Conservation (phyloP, 2,888 invertebrate species). For the Athrips mouffetella region DNA sequence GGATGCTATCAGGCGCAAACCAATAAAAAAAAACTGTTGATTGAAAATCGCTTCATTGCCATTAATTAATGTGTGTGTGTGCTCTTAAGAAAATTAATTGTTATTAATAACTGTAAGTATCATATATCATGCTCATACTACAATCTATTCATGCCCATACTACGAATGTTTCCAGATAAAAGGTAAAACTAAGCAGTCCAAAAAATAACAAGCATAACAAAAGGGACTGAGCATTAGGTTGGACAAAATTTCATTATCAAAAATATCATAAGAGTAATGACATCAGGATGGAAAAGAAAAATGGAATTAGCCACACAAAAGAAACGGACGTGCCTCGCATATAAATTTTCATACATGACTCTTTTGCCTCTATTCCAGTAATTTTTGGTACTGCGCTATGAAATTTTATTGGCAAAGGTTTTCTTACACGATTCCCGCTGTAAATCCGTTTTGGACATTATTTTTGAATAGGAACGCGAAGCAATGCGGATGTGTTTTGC, state of each 20-base stretch:
- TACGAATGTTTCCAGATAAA: neutral
- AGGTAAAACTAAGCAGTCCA: too few species aligned
- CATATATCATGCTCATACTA: too few species aligned
- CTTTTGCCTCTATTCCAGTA: slow-evolving; percentile 20
- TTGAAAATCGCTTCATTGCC: too few species aligned
- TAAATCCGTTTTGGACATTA: slow-evolving; percentile 6
- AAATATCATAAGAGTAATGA: slow-evolving; percentile 13
- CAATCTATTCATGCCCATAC: too few species aligned
- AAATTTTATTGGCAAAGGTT: slow-evolving; percentile 13
- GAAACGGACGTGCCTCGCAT: slow-evolving; percentile 22
- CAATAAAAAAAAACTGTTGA: too few species aligned
- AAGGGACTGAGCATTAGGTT: neutral
- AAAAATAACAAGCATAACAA: neutral
- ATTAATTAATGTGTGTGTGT: too few species aligned
- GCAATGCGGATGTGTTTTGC: too few species aligned
- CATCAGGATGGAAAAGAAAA: slow-evolving; percentile 23
- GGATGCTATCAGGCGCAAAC: too few species aligned
- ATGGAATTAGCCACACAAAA: slow-evolving; percentile 36
- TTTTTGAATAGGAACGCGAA: neutral
- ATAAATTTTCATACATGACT: slow-evolving; percentile 33
- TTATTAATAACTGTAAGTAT: too few species aligned
- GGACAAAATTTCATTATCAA: slow-evolving; percentile 1
- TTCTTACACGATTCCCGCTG: slow-evolving; percentile 3
- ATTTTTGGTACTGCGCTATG: slow-evolving; percentile 13
- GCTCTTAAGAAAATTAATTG: too few species aligned